Evolutionary conservation across 2,888 invertebrate genomes (phyloP).

Genomic region (Monochamus alternatus): DNA sequence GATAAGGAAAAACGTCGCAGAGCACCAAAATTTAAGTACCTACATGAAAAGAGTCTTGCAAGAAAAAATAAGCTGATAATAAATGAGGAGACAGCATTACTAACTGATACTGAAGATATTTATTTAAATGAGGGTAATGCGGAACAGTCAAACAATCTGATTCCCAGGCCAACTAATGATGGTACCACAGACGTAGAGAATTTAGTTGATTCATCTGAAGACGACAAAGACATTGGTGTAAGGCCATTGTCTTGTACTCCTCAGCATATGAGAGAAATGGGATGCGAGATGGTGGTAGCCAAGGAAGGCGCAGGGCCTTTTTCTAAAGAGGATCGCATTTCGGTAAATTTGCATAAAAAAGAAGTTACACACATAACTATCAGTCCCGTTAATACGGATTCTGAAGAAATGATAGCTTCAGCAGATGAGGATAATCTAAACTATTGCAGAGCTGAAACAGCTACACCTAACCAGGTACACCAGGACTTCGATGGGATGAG

Average conservation of each 20-base stretch:
- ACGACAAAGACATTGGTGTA: slow-evolving; percentile 40
- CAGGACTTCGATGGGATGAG: slow-evolving; percentile 69
- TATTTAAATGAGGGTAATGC: slow-evolving; percentile 62
- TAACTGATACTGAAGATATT: slow-evolving; percentile 68
- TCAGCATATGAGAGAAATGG: slow-evolving; percentile 61
- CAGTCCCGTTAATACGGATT: slow-evolving; percentile 67
- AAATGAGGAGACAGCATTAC: slow-evolving; percentile 40
- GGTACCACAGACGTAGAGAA: slow-evolving; percentile 70
- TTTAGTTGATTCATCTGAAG: slow-evolving; percentile 65
- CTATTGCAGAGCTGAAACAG: slow-evolving; percentile 62
- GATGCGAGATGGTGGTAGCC: slow-evolving; percentile 58
- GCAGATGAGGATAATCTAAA: slow-evolving; percentile 68
- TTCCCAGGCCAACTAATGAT: slow-evolving; percentile 35
- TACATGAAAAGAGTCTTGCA: slow-evolving; percentile 50
- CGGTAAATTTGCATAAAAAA: slow-evolving; percentile 47
- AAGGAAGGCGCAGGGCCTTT: slow-evolving; percentile 65
- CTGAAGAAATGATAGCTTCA: slow-evolving; percentile 71
- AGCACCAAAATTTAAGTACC: slow-evolving; percentile 57
- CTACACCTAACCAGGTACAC: slow-evolving; percentile 68
- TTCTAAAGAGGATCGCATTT: slow-evolving; percentile 51
- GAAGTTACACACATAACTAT: slow-evolving; percentile 29
- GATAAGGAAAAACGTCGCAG: slow-evolving; percentile 48
- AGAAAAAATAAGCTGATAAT: slow-evolving; percentile 44
- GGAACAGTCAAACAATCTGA: slow-evolving; percentile 10
- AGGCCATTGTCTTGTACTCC: slow-evolving; percentile 60